Evolutionary conservation across 2,113 vertebrate genomes (phyloP), one percentile per base, ranked within the genome.

Genomic region (Pandion haliaetus): DNA sequence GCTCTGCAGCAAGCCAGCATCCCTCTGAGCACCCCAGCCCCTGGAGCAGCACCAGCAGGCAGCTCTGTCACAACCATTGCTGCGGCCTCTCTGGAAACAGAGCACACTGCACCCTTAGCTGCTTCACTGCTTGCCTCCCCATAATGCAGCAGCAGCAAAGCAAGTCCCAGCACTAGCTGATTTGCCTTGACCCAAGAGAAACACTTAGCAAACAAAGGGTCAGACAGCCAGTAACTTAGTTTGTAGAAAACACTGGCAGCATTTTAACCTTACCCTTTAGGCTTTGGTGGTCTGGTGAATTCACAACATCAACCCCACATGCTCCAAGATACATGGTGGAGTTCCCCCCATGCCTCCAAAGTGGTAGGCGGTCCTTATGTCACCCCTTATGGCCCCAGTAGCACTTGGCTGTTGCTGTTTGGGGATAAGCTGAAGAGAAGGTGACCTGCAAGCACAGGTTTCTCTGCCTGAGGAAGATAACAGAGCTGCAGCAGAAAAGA

Each of bases 1-100:
- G n/a, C 49, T 61, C 32, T 73, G 20, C 8, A 19, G 42, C 13
- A 12, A 84, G 32, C 29, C 69, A 66, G 40, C 2, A 0, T 44
- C 38, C 21, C 5, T 14, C 36, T 31, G 18, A 78, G 52, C n/a
- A n/a, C 45, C 9, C 10, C 36, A 54, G n/a, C 14, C 26, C 14
- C 20, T 4, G 5, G 13, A 15, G 54, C 49, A 78, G 86, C 54
- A 76, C 38, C 62, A 49, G 72, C n/a, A 34, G 44, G 26, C 40
- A 88, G 32, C 38, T 77, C 67, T 36, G 28, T 73, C 58, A 45
- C 40, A 40, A 5, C 34, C 34, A 21, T 2, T 54, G 52, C 67
- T n/a, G 24, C 0, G 0, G 45, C 21, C n/a, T 34, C 63, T 40
- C 69, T 78, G 45, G 32, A 67, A 61, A 7, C 1, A 2, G 13